Base-by-base conservation (phyloP, 2,888 invertebrate species). In the Pedicia rivosa region DNA sequence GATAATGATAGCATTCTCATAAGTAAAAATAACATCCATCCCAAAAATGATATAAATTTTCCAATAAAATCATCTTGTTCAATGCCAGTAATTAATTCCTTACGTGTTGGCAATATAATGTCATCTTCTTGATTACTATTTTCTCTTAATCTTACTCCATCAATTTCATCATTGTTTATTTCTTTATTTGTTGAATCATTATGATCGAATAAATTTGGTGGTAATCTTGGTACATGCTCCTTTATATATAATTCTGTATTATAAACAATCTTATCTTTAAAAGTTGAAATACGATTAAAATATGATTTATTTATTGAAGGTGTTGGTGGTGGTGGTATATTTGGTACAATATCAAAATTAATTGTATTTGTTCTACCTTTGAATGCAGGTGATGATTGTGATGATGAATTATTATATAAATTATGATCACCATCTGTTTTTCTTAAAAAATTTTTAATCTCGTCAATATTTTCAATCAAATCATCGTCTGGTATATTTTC, bases 21-120 rank as follows among this genome's bases (percentile, higher is more conserved):
- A n/a, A 74, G 52, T 33, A 82, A 70, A 51, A 82, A 83, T 29
- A 73, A 62, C 43, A 78, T 74, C 84, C 84, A 84, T 53, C 78
- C 80, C n/a, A 78, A 55, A 50, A 75, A 79, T 17, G 77, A 68
- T 4, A 82, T 63, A 5, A 74, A 53, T 46, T 72, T 72, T 9
- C 78, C 79, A 0, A 76, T 66, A 2, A 74, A 67, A 48, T 83
- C 81, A 47, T 82, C 82, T 43, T 81, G 78, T 43, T 78, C 75
- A 7, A 83, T 64, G 6, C 78, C 79, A 46, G 75, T 64, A 45
- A 68, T 64, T 35, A 63, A 74, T 25, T 59, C 64, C 33, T 64
- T 63, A 15, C 65, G 68, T 26, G 52, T 57, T 44, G 56, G 56
- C 28, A 60, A 47, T 27, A 61, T 56, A 29, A 62, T 54, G 34